Evolutionary conservation across 1,140 invertebrate genomes (phyloP).

Genomic region (Caenorhabditis latens): DNA sequence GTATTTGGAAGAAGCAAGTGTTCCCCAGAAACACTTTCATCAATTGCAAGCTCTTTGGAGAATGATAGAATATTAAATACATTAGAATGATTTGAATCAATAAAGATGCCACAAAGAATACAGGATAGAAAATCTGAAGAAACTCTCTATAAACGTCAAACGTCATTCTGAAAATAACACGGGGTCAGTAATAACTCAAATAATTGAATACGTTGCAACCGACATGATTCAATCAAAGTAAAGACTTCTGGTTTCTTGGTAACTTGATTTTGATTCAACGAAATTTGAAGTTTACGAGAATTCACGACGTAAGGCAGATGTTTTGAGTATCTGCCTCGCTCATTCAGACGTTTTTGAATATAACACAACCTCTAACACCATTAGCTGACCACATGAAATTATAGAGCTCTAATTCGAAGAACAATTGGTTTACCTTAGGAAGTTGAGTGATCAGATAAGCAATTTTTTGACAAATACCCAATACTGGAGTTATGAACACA

Average conservation of each 20-base stretch:
- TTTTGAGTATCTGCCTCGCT: background rate
- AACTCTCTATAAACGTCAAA: background rate
- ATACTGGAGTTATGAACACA: too few relatives aligned
- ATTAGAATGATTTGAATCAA: background rate
- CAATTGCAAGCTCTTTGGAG: background rate
- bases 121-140: background rate
- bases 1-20: background rate
- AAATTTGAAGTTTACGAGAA: background rate
- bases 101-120: background rate
- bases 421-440: too few relatives aligned
- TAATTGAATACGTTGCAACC: background rate
- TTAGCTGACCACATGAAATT: background rate
- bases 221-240: slow-evolving; percentile 1
- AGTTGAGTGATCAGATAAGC: too few relatives aligned
- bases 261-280: background rate
- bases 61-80: background rate
- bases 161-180: slow-evolving; percentile 9
- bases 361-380: too few relatives aligned
- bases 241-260: background rate
- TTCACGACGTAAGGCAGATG: background rate
- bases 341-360: background rate
- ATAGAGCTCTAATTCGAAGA: too few relatives aligned
- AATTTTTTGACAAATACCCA: too few relatives aligned
- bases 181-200: background rate
- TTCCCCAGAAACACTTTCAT: background rate